Evolutionary conservation across 2,888 invertebrate genomes (phyloP).

Genomic region (Isoperla grammatica): DNA sequence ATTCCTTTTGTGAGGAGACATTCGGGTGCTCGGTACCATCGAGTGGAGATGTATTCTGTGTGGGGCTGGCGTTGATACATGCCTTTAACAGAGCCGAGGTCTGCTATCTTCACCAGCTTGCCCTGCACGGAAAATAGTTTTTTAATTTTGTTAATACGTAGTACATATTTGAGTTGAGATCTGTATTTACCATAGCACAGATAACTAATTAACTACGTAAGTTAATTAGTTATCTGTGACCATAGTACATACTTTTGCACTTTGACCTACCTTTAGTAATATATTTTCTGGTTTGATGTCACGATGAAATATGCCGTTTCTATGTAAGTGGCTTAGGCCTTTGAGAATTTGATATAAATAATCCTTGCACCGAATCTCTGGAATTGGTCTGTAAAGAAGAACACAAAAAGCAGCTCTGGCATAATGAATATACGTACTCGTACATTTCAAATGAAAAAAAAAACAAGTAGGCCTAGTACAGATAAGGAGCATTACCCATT

Average conservation of each 20-base stretch:
- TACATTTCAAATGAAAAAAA: not conserved
- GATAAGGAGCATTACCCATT: too few relatives aligned
- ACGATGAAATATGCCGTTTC: conserved; percentile 57
- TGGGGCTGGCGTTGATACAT: conserved; percentile 56
- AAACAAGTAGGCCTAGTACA: too few relatives aligned
- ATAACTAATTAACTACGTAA: too few relatives aligned
- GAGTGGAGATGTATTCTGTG: conserved; percentile 64
- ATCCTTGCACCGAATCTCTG: conserved; percentile 51
- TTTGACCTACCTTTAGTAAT: conserved; percentile 53
- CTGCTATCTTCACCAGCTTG: conserved; percentile 54
- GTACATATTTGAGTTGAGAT: not conserved
- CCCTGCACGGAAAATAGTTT: conserved; percentile 37
- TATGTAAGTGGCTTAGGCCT: conserved; percentile 58
- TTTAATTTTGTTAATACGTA: not conserved
- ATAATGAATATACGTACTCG: too few relatives aligned
- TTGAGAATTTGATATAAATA: conserved; percentile 57
- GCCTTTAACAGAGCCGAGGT: conserved; percentile 57
- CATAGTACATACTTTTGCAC: too few relatives aligned
- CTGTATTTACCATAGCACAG: too few relatives aligned
- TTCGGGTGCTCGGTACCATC: conserved; percentile 66
- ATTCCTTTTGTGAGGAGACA: conserved; percentile 60
- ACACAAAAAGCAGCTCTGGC: too few relatives aligned
- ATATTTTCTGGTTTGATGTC: conserved; percentile 70
- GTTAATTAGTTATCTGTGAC: too few relatives aligned
- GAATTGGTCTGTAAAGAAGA: conserved; percentile 41